These are phyloP conservation scores for Zelleria hepariella DNA, from an alignment of 2,888 invertebrate species.

Conservation along the genomic window DNA sequence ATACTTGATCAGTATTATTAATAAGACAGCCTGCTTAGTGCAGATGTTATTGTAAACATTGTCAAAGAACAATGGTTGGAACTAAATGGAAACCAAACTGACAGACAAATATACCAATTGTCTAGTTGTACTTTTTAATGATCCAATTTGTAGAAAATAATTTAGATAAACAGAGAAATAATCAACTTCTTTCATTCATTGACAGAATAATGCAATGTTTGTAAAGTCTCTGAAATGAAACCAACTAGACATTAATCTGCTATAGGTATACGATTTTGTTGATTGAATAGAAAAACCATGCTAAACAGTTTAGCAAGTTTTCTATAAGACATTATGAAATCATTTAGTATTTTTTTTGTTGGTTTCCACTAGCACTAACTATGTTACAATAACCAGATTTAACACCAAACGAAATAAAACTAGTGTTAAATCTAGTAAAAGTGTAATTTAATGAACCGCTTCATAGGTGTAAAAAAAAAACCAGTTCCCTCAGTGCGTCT, in stretches of 20 bases:
- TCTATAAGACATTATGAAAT: too few species aligned
- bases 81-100: neutral
- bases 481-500: too few species aligned
- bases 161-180: neutral
- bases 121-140: neutral
- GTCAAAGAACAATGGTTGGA: neutral
- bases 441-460: too few species aligned
- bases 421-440: too few species aligned
- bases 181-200: neutral
- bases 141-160: neutral
- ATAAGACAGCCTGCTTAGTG: neutral
- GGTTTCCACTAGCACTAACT: too few species aligned
- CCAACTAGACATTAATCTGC: neutral
- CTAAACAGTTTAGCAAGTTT: neutral
- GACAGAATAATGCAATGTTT: neutral
- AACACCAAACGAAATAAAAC: too few species aligned
- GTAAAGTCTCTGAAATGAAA: neutral
- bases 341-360: too few species aligned
- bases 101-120: too few species aligned
- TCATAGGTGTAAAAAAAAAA: too few species aligned
- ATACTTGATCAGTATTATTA: neutral
- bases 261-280: neutral
- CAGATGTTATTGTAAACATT: neutral
- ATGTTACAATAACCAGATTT: too few species aligned
- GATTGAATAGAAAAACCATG: neutral